These are phyloP conservation scores for Zapus hudsonius DNA, from an alignment of 2,113 vertebrate genomes.

Conservation along the genomic window DNA sequence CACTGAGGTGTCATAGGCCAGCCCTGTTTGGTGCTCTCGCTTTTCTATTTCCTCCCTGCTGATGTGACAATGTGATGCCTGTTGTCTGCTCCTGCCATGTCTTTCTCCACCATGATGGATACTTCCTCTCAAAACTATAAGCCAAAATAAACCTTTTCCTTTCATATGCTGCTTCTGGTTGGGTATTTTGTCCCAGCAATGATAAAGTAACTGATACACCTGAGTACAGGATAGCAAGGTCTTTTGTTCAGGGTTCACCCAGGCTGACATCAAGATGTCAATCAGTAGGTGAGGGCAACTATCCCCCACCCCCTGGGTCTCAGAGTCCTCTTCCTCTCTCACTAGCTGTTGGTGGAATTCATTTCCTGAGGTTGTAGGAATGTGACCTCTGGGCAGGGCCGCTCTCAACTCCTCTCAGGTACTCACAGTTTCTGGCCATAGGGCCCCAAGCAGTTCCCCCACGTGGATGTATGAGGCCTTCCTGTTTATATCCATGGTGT, in stretches of 20 bases:
- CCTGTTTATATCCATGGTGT: background rate
- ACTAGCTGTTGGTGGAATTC: background rate
- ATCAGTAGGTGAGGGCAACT: background rate
- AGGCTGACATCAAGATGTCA: background rate
- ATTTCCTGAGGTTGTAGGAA: background rate
- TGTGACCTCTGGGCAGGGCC: background rate
- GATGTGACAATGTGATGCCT: too few species aligned
- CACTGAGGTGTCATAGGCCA: too few species aligned
- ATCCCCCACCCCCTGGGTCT: background rate
- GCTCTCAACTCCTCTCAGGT: background rate
- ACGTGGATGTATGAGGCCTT: background rate
- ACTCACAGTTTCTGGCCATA: background rate
- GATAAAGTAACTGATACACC: too few species aligned
- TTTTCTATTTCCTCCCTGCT: too few species aligned
- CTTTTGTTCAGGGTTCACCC: background rate
- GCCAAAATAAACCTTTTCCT: too few species aligned
- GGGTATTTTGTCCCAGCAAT: too few species aligned
- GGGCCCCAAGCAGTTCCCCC: background rate
- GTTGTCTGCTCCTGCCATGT: too few species aligned
- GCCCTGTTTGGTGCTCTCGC: too few species aligned
- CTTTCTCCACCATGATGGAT: too few species aligned
- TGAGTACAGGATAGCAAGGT: rapidly evolving
- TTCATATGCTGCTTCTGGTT: too few species aligned
- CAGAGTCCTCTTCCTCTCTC: background rate
- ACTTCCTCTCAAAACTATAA: too few species aligned